Base-by-base conservation (phyloP, 2,797 vertebrate genomes). In the Hydrocynus forskahlii region DNA sequence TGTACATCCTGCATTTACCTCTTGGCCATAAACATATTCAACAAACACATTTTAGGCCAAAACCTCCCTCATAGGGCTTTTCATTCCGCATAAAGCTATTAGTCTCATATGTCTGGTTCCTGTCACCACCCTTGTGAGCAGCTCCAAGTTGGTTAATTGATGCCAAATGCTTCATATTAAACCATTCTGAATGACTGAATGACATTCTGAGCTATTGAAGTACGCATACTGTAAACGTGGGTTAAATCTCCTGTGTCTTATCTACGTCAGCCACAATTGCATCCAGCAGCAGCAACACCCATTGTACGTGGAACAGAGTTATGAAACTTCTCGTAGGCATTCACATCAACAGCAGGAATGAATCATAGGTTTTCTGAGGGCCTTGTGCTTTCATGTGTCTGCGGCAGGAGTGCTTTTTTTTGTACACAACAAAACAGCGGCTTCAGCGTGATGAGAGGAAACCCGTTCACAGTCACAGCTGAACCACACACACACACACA, bases 361-460 rank as follows among this genome's bases (percentile, higher is more conserved):
- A 82, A 35, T 82, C 81, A 82, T 19, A 57, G 19, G 3, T 74
- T 78, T 68, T 75, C 66, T 73, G 72, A 69, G 75, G 63, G 79
- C 67, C 79, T 81, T 35, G 59, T 77, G 80, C 71, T 72, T 76
- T 73, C 72, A 76, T 9, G 63, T 55, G 21, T 75, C 14, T 67
- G 71, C 71, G 71, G 77, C 82, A 77, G 75, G 73, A 38, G 0
- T 63, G 75, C 9, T 74, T 75, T 25, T 29, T 35, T 38, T 38
- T 17, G 63, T 10, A 38, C 63, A 38, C 40, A 25, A 68, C 7
- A 43, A 68, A 72, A 67, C 73, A 64, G 77, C 50, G 71, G 81
- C 73, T 68, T 78, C 73, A 63, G 73, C 9, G 10, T 69, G 66
- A 87, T 64, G 77, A 84, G 85, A 91, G 87, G 88, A 88, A 89